Percentiles rank a stretch among this genome's conserved stretches.
phyloP scores from a whole-genome alignment of 2,113 vertebrate genomes.

The Heterotilapia buettikoferi region DNA sequence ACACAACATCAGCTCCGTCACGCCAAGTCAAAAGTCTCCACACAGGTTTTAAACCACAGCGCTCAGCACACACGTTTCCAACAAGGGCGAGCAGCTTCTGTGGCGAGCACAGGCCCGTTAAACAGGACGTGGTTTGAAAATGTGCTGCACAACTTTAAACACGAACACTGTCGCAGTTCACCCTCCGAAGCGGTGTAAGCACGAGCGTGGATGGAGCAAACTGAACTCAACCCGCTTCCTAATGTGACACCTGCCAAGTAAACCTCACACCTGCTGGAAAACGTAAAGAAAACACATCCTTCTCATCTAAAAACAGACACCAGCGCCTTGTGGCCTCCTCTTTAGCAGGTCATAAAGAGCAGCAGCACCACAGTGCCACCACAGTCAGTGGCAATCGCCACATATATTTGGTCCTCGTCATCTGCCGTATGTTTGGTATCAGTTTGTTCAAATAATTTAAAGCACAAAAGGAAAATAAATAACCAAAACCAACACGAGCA shows the following conservation, averaged over 20 bases:
- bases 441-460: background rate
- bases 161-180: rapidly evolving
- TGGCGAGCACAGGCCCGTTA: background rate
- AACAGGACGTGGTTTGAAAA: background rate
- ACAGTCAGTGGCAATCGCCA: background rate
- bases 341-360: background rate
- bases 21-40: background rate
- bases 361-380: background rate
- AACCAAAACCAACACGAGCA: background rate
- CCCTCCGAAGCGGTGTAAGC: background rate
- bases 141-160: background rate
- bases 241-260: rapidly evolving
- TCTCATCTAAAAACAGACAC: background rate
- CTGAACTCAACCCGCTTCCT: rapidly evolving
- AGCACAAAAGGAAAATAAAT: background rate
- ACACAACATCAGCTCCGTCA: background rate
- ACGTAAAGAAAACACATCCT: background rate
- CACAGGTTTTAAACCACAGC: background rate
- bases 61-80: background rate
- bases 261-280: background rate
- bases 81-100: background rate
- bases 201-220: rapidly evolving
- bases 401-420: background rate
- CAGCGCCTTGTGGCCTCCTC: rapidly evolving
- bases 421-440: background rate